phyloP scores from a whole-genome alignment of 2,113 vertebrate genomes.

The Rana temporaria region DNA sequence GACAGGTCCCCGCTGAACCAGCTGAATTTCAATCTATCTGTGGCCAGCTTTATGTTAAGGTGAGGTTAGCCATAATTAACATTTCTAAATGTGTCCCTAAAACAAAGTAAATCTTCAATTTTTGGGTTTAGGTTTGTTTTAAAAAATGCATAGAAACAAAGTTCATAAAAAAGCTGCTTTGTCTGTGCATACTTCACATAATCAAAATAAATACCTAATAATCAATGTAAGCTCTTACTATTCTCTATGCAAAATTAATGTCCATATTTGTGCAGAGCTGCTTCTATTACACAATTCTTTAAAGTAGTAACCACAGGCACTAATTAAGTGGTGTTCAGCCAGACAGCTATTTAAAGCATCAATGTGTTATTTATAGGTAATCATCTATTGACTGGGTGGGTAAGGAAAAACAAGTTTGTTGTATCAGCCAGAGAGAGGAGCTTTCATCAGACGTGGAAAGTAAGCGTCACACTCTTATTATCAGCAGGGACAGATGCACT shows the following conservation, averaged over 20 bases:
- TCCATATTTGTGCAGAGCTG: slow-evolving; percentile 10
- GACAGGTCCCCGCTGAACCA: too few relatives aligned
- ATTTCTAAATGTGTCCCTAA: too few relatives aligned
- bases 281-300: neutral
- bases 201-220: neutral
- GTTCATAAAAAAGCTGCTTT: neutral
- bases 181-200: neutral
- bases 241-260: slow-evolving; percentile 1
- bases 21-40: too few relatives aligned
- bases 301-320: slow-evolving; percentile 9
- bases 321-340: slow-evolving; percentile 33
- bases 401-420: slow-evolving; percentile 52
- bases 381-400: slow-evolving; percentile 50
- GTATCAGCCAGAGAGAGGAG: slow-evolving; percentile 32
- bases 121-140: too few relatives aligned
- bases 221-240: neutral
- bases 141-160: neutral
- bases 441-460: slow-evolving; percentile 54
- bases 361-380: slow-evolving; percentile 50
- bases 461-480: slow-evolving; percentile 49
- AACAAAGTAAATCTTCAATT: too few relatives aligned
- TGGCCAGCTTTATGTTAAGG: too few relatives aligned
- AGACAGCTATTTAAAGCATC: slow-evolving; percentile 28
- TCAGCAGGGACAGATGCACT: slow-evolving; percentile 48
- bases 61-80: too few relatives aligned